Evolutionary conservation across 2,888 invertebrate genomes (phyloP), one percentile per base, ranked within the genome.

Genomic region (Campaea margaritaria): DNA sequence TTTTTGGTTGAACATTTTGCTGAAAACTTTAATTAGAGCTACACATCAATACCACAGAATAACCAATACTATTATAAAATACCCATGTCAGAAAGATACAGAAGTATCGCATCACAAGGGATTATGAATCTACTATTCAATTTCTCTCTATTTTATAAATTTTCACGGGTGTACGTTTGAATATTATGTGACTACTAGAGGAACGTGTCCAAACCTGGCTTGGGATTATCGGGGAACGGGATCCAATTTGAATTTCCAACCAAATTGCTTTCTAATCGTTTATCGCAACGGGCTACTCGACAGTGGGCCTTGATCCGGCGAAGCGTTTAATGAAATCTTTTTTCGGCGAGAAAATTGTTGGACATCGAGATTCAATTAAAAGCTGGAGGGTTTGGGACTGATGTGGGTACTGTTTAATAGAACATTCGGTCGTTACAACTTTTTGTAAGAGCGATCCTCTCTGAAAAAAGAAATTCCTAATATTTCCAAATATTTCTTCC

Each of bases 191-290:
- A 34, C 27, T n/a, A 41, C 27, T n/a, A 50, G 31, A 58, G 38
- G 15, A 64, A 62, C 53, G 64, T 67, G 67, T 64, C 57, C 51
- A 56, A 69, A 62, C 59, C 61, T 64, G 65, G 65, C 56, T 68
- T 62, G 45, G 55, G 68, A 74, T 75, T 69, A 73, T 74, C 70
- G 69, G 58, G 52, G 67, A 70, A 74, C 65, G 58, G 58, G 74
- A 79, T 78, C 66, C 58, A 62, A 75, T 76, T 78, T 70, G 68
- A 73, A 78, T 75, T 71, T 74, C 61, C 62, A 66, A 73, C 65
- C 67, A 67, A 74, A 77, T 75, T 75, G 72, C 70, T 75, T 75
- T 75, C 67, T 70, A 76, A 74, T 72, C 73, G 68, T 74, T 74
- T 72, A 76, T 74, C 69, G 65, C 64, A 64, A 67, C 60, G 67